Percentiles rank a stretch among this genome's conserved stretches.
phyloP scores from a whole-genome alignment of 2,113 vertebrate genomes.

The Lamprotornis superbus region DNA sequence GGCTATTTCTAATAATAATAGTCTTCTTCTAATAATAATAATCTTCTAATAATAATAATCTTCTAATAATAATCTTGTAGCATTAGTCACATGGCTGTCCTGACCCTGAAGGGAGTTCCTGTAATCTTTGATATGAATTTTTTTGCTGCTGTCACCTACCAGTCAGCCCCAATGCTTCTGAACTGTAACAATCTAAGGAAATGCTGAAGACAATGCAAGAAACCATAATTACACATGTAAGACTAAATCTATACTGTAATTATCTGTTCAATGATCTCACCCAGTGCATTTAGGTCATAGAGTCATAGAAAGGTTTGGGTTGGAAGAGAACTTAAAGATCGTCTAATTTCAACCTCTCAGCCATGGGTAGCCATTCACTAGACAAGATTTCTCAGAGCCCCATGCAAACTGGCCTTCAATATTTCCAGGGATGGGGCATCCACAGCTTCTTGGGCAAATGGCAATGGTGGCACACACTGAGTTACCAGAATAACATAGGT shows the following conservation, averaged over 20 bases:
- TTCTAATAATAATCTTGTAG: not conserved
- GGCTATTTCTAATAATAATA: not conserved
- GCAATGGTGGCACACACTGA: not conserved
- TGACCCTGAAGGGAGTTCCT: not conserved
- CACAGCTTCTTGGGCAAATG: not conserved
- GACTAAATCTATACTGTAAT: not conserved
- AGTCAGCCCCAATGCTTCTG: not conserved
- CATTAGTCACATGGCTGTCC: not conserved
- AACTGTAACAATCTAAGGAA: not conserved
- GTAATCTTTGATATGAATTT: not conserved
- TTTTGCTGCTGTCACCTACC: not conserved
- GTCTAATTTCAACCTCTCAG: not conserved
- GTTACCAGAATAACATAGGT: not conserved
- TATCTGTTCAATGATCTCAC: not conserved
- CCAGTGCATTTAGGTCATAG: not conserved
- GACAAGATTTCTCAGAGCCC: not conserved
- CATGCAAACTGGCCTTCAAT: not conserved
- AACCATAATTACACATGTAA: slow-evolving; percentile 5
- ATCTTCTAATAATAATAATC: no score
- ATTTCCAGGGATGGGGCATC: not conserved
- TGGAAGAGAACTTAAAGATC: not conserved
- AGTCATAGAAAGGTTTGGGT: not conserved
- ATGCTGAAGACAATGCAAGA: not conserved
- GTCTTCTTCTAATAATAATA: no score
- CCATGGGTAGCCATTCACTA: not conserved